Conservation (phyloP, 1,140 invertebrate species). For the Probaryconus sp. region DNA sequence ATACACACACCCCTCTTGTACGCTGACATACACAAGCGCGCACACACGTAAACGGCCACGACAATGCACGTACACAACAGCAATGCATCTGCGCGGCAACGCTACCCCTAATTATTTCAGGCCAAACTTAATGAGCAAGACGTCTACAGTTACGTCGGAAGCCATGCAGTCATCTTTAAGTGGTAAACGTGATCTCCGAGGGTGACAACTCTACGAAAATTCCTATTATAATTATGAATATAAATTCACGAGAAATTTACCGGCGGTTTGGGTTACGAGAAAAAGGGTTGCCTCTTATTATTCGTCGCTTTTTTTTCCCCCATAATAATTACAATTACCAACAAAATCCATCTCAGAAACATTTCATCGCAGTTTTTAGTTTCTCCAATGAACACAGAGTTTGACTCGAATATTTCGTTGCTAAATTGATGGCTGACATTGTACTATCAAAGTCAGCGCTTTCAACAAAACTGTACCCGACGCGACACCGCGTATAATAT, state of each 20-base stretch:
- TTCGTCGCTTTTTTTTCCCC: too few species aligned
- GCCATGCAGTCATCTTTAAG: constrained; percentile 50
- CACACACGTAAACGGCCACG: background rate
- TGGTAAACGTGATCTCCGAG: constrained; percentile 52
- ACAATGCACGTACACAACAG: constrained; percentile 15
- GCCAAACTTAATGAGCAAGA: constrained; percentile 66
- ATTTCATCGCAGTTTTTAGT: too few species aligned
- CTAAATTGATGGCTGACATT: constrained; percentile 4
- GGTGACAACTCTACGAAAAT: constrained; percentile 47
- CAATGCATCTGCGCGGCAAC: constrained; percentile 10
- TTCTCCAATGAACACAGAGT: constrained; percentile 2
- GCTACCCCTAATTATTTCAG: constrained; percentile 72
- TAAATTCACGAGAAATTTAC: constrained; percentile 40
- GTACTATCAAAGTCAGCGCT: background rate
- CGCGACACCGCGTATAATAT: too few species aligned
- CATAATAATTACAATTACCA: too few species aligned
- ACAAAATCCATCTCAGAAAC: too few species aligned
- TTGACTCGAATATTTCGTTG: constrained; percentile 26
- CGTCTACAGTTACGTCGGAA: constrained; percentile 58
- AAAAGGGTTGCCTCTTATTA: constrained; percentile 11
- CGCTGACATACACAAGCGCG: constrained; percentile 24
- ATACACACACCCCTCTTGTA: constrained; percentile 60
- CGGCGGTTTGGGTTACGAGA: constrained; percentile 16
- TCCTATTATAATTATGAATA: constrained; percentile 44
- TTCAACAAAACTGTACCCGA: background rate